A percentile compares a stretch with the other conserved stretches of the same genome.
These are phyloP conservation scores for Spea multiplicata DNA, from an alignment of 2,113 vertebrate genomes.

Conservation along the genomic window DNA sequence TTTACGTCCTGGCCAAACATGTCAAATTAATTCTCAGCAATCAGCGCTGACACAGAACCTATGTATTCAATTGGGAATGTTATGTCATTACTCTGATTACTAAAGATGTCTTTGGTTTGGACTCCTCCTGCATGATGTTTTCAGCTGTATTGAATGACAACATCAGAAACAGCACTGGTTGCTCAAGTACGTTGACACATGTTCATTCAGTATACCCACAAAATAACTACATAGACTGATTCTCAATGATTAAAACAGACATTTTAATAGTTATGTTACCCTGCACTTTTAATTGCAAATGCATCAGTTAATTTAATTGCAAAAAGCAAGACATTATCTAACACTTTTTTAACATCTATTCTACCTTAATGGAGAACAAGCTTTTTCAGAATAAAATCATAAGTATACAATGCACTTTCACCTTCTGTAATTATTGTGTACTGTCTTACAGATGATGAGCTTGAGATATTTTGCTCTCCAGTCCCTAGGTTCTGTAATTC, in stretches of 20 bases:
- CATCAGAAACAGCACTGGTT: background rate
- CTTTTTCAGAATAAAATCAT: constrained; percentile 1
- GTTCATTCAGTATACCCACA: background rate
- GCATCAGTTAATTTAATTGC: constrained; percentile 35
- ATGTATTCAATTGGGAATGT: background rate
- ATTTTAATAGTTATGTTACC: background rate
- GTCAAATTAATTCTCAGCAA: constrained; percentile 2
- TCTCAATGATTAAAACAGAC: constrained; percentile 20
- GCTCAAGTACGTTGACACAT: constrained; percentile 11
- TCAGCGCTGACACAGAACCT: constrained; percentile 6
- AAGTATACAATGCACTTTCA: background rate
- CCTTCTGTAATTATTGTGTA: background rate
- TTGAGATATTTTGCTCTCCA: background rate
- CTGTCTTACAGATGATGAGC: background rate
- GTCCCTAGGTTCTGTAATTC: background rate
- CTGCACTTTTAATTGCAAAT: constrained; percentile 13
- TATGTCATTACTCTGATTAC: constrained; percentile 9
- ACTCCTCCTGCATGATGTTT: background rate
- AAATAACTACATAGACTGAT: constrained; percentile 6
- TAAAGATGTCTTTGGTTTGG: background rate
- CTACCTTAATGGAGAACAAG: constrained; percentile 10
- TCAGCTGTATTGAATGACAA: constrained; percentile 3
- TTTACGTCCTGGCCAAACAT: background rate
- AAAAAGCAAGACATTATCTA: constrained; percentile 23
- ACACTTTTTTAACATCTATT: background rate